These are phyloP conservation scores for Toxotes chatareus DNA, from an alignment of 2,113 vertebrate genomes.

Conservation along the genomic window DNA sequence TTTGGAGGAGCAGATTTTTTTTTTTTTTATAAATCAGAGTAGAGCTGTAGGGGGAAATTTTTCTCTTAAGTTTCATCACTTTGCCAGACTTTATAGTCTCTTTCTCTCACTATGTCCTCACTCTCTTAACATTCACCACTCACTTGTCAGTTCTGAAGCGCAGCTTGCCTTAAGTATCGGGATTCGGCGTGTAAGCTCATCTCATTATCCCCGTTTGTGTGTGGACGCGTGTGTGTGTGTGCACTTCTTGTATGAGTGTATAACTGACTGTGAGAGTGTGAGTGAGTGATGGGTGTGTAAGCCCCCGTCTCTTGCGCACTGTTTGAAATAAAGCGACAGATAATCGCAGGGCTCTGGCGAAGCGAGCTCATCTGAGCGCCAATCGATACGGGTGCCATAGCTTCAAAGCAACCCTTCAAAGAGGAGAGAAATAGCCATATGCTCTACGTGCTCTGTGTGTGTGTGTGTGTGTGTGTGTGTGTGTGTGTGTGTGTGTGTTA, in stretches of 20 bases:
- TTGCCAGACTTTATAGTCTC: constrained; percentile 70
- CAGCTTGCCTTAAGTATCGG: constrained; percentile 79
- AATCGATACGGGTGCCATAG: constrained; percentile 81
- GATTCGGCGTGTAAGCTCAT: constrained; percentile 76
- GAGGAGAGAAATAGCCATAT: constrained; percentile 80
- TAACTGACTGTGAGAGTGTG: constrained; percentile 73
- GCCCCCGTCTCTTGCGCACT: constrained; percentile 73
- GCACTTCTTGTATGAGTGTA: constrained; percentile 51
- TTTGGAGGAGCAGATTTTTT: constrained; percentile 22
- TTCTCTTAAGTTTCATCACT: constrained; percentile 79
- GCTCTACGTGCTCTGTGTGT: constrained; percentile 58
- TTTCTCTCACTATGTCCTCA: constrained; percentile 68
- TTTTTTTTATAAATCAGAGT: constrained; percentile 27
- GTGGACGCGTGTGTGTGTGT: background rate
- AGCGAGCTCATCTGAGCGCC: constrained; percentile 81
- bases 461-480: constrained; percentile 4
- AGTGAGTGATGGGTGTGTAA: constrained; percentile 81
- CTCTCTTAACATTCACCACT: constrained; percentile 72
- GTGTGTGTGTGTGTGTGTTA: constrained; percentile 5
- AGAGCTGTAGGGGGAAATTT: constrained; percentile 41
- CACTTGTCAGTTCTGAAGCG: constrained; percentile 76
- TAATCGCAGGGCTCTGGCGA: constrained; percentile 82
- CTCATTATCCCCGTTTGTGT: constrained; percentile 78
- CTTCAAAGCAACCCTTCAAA: constrained; percentile 84
- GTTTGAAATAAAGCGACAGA: constrained; percentile 86